phyloP scores from a whole-genome alignment of 2,113 vertebrate species.

The Cacatua alba region DNA sequence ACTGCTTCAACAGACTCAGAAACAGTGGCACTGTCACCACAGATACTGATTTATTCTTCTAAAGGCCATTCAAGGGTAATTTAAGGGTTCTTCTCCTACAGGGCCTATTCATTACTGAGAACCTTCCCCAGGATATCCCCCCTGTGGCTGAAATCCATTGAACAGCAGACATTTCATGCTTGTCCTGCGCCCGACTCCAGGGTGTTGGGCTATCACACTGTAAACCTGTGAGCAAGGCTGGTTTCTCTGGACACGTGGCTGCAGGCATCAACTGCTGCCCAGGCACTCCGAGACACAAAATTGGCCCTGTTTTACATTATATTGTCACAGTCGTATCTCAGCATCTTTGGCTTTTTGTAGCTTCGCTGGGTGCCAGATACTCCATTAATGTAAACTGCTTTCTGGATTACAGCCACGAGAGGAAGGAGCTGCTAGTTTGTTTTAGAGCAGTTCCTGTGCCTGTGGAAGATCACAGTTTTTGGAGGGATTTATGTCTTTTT shows the following conservation, averaged over 20 bases:
- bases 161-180: neutral
- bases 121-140: neutral
- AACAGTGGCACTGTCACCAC: neutral
- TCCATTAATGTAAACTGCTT: neutral
- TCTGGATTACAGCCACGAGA: neutral
- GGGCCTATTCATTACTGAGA: neutral
- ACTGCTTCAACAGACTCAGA: neutral
- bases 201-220: neutral
- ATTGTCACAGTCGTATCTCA: neutral
- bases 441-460: constrained; percentile 27
- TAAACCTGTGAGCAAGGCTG: neutral
- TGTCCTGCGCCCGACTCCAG: neutral
- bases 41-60: neutral
- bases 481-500: neutral
- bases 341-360: neutral
- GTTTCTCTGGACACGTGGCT: neutral
- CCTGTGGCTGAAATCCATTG: neutral
- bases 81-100: neutral
- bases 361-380: neutral
- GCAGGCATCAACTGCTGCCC: neutral
- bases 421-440: constrained; percentile 29
- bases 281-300: neutral
- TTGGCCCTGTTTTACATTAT: neutral
- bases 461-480: constrained; percentile 27
- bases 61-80: neutral